Evolutionary conservation across 2,113 vertebrate genomes (phyloP).

Genomic region (Ranitomeya variabilis): DNA sequence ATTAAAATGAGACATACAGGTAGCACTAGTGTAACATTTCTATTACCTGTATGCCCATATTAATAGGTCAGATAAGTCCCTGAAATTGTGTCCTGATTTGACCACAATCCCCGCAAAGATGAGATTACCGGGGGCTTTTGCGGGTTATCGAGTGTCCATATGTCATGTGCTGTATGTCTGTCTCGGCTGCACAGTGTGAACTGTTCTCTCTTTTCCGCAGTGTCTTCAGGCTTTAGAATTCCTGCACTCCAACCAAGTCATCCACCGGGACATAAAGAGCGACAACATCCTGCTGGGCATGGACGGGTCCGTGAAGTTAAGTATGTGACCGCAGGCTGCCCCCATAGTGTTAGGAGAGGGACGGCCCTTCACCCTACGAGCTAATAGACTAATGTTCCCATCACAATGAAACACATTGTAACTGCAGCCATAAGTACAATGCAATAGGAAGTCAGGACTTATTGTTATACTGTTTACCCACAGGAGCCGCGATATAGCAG

Average conservation of each 20-base stretch:
- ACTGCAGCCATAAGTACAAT: too few species aligned
- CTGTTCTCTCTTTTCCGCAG: constrained; percentile 65
- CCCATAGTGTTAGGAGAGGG: background rate
- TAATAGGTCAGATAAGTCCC: background rate
- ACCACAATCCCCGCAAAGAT: background rate
- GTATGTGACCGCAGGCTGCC: constrained; percentile 69
- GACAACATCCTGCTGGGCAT: constrained; percentile 97
- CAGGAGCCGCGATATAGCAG: too few species aligned
- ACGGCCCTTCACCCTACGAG: too few species aligned
- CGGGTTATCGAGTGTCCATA: background rate
- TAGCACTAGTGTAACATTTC: too few species aligned
- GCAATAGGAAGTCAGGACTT: too few species aligned
- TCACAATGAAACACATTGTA: too few species aligned
- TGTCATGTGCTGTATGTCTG: background rate
- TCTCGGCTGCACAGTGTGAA: background rate
- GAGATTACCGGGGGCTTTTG: background rate
- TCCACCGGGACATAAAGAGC: constrained; percentile 98
- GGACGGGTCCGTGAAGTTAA: constrained; percentile 97
- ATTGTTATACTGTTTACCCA: too few species aligned
- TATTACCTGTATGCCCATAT: background rate
- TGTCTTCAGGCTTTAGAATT: constrained; percentile 97
- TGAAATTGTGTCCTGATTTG: too few species aligned
- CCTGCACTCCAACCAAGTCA: constrained; percentile 95
- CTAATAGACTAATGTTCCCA: too few species aligned
- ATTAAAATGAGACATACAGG: too few species aligned